Conservation (phyloP, 2,797 vertebrate species). For the Malacoraja senta region DNA sequence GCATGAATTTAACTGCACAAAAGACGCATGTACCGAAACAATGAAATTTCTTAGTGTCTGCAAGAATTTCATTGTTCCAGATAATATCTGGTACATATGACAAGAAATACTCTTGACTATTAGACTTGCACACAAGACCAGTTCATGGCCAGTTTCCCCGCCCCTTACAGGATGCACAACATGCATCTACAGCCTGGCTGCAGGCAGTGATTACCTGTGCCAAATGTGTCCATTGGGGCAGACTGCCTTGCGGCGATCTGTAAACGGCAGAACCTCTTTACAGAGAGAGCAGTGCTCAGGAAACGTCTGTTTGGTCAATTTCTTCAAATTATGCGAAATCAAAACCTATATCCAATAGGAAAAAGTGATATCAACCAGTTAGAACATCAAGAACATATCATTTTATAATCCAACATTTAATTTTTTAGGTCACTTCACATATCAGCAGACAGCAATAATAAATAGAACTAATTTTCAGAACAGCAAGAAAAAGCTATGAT, state of each 20-base stretch:
- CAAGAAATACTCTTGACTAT: background rate
- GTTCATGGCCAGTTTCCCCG: no score
- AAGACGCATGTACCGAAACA: no score
- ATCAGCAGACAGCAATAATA: background rate
- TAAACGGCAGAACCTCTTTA: conserved; percentile 81
- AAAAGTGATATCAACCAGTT: background rate
- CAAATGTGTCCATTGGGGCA: conserved; percentile 89
- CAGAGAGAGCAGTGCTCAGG: conserved; percentile 85
- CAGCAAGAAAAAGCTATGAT: background rate
- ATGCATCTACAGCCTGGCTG: background rate
- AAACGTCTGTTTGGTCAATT: conserved; percentile 93
- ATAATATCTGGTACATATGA: background rate
- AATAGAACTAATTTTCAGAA: background rate
- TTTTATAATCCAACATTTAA: background rate
- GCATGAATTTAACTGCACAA: no score
- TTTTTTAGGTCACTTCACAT: background rate
- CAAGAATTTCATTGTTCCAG: no score
- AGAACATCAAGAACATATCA: background rate
- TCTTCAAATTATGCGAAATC: conserved; percentile 88
- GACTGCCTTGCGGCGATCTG: conserved; percentile 69
- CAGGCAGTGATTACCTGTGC: conserved; percentile 70
- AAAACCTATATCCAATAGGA: conserved; percentile 66
- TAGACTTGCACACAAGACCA: no score
- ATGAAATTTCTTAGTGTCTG: no score
- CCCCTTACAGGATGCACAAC: background rate